Conservation (phyloP, 2,797 vertebrate species). For the Hemitrygon akajei region DNA sequence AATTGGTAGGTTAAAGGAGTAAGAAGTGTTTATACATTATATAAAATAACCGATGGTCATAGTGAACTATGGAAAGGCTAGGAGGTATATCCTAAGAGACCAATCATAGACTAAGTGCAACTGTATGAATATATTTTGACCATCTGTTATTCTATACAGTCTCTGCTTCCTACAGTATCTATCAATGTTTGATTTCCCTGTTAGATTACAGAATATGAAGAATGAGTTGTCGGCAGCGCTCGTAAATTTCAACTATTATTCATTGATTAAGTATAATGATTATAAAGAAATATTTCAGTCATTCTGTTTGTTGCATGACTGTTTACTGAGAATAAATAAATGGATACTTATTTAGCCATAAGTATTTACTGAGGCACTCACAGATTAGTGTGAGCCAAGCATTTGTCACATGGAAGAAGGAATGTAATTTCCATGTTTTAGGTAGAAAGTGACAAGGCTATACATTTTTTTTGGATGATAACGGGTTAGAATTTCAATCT, state of each 20-base stretch:
- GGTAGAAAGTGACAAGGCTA: neutral
- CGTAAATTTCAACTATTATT: neutral
- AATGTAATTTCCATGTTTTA: neutral
- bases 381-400: neutral
- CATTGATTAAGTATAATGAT: neutral
- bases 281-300: neutral
- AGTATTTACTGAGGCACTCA: no score
- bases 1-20: neutral
- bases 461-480: neutral
- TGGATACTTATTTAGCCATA: neutral
- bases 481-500: slow-evolving; percentile 10
- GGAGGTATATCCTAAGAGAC: neutral
- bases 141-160: neutral
- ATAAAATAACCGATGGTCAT: neutral
- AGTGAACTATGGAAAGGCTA: neutral
- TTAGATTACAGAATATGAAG: neutral
- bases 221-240: neutral
- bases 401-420: neutral
- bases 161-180: neutral
- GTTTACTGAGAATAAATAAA: neutral
- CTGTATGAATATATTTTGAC: neutral
- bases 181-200: neutral
- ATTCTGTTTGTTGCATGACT: neutral
- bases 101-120: neutral
- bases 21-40: neutral